Conservation (phyloP, 2,113 vertebrate genomes). For the Coptodon rendalli region DNA sequence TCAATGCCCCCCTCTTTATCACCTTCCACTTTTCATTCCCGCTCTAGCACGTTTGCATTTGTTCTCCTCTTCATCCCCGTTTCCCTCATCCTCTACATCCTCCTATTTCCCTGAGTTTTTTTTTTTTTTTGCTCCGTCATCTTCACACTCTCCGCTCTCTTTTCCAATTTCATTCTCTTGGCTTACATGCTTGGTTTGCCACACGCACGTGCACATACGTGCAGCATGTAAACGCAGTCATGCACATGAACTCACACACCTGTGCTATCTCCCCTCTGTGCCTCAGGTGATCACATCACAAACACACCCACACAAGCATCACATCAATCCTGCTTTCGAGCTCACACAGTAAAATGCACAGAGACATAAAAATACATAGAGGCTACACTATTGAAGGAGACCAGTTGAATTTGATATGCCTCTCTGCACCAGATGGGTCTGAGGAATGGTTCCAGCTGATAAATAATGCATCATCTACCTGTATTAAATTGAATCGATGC, state of each 20-base stretch:
- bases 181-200: not conserved
- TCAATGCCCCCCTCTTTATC: constrained; percentile 23
- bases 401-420: constrained; percentile 50
- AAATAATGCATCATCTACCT: constrained; percentile 59
- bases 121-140: constrained; percentile 3
- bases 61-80: constrained; percentile 1
- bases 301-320: constrained; percentile 37
- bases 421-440: constrained; percentile 45
- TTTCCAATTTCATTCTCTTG: constrained; percentile 9
- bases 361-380: constrained; percentile 31
- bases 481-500: constrained; percentile 51
- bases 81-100: not conserved
- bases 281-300: constrained; percentile 48
- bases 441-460: constrained; percentile 45
- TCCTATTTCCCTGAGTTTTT: not conserved
- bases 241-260: not conserved
- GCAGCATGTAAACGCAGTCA: not conserved
- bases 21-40: constrained; percentile 27
- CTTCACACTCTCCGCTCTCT: not conserved
- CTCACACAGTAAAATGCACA: not conserved
- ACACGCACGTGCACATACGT: not conserved
- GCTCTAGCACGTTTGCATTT: constrained; percentile 6
- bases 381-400: constrained; percentile 5
- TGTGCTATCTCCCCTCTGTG: not conserved
- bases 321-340: constrained; percentile 21